Percentiles rank a stretch among this genome's conserved stretches.
Conservation (phyloP, 1,140 invertebrate genomes). For the Archegozetes longisetosus region DNA sequence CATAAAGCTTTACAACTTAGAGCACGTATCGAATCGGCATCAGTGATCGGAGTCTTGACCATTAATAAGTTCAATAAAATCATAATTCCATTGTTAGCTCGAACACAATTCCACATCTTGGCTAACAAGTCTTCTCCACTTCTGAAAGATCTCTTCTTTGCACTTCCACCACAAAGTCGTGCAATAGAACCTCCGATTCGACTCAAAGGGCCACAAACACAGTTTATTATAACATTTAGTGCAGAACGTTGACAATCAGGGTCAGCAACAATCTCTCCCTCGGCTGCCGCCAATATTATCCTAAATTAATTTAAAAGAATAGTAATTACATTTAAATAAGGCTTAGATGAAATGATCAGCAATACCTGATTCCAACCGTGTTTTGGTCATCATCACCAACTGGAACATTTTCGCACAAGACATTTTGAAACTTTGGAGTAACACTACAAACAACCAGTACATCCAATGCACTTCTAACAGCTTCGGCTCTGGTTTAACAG, state of each 20-base stretch:
- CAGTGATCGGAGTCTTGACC: constrained; percentile 83
- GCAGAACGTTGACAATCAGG: constrained; percentile 81
- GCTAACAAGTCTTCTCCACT: constrained; percentile 68
- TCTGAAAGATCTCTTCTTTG: constrained; percentile 28
- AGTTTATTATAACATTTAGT: constrained; percentile 70
- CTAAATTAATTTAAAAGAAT: constrained; percentile 24
- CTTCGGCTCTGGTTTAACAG: constrained; percentile 74
- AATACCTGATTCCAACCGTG: constrained; percentile 40
- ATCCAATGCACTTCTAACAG: constrained; percentile 71
- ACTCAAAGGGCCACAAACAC: constrained; percentile 68
- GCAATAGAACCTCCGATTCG: constrained; percentile 45
- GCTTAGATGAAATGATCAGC: background rate
- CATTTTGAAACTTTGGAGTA: constrained; percentile 64
- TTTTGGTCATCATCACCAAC: constrained; percentile 41
- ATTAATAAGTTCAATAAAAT: constrained; percentile 52
- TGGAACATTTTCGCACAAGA: constrained; percentile 53
- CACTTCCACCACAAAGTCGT: constrained; percentile 38
- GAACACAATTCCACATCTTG: constrained; percentile 79
- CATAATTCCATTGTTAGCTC: constrained; percentile 92
- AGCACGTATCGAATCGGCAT: constrained; percentile 82
- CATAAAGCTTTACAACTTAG: constrained; percentile 74
- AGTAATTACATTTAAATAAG: background rate
- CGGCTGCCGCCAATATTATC: constrained; percentile 60
- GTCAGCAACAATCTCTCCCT: constrained; percentile 72
- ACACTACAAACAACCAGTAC: constrained; percentile 75